Evolutionary conservation across 1,140 invertebrate genomes (phyloP).

Genomic region (Cyclargus thomasi): DNA sequence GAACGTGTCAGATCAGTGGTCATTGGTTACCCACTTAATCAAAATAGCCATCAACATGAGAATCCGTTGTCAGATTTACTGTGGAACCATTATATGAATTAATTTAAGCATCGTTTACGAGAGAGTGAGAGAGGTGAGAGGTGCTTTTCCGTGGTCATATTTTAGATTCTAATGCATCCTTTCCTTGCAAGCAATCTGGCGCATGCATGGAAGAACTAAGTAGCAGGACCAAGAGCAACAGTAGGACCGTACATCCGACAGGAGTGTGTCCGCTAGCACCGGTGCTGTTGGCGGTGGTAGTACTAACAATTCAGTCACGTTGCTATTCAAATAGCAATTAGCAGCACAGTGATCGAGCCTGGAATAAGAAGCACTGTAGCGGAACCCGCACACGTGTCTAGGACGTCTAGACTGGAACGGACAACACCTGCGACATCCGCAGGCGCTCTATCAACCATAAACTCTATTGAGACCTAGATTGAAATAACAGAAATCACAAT

Average conservation of each 20-base stretch:
- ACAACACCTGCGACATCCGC: neutral
- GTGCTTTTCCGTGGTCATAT: no score
- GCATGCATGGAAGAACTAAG: neutral
- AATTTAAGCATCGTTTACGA: neutral
- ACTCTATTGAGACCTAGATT: no score
- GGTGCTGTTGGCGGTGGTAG: conserved; percentile 12
- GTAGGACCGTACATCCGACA: conserved; percentile 29
- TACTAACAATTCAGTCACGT: conserved; percentile 35
- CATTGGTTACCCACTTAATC: neutral
- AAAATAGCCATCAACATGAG: no score
- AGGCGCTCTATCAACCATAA: no score
- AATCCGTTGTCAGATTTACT: neutral
- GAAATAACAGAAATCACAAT: no score
- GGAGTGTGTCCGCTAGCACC: conserved; percentile 29
- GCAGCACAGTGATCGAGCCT: conserved; percentile 31
- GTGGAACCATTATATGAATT: neutral
- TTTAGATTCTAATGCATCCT: no score
- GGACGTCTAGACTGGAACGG: neutral
- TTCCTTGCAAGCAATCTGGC: no score
- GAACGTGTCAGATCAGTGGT: neutral
- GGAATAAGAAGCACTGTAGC: conserved; percentile 29
- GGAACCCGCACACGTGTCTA: conserved; percentile 30
- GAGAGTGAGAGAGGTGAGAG: no score
- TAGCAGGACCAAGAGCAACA: conserved; percentile 7
- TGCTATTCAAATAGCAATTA: conserved; percentile 62